These are phyloP conservation scores for Riparia riparia DNA, from an alignment of 2,113 vertebrate genomes.

Conservation along the genomic window DNA sequence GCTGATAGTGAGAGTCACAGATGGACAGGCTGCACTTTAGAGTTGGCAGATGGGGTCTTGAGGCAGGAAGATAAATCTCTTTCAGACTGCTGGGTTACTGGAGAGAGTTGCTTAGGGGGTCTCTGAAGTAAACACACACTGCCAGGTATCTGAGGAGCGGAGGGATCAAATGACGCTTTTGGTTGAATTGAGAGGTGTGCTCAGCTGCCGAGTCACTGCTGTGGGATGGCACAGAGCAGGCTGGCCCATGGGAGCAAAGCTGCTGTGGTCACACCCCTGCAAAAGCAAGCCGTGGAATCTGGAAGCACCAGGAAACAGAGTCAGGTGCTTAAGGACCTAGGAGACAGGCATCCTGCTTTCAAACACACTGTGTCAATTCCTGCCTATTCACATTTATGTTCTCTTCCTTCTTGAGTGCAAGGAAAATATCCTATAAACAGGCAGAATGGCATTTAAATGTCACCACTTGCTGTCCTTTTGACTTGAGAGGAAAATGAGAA, in stretches of 20 bases:
- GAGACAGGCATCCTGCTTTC: not conserved
- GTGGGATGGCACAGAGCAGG: not conserved
- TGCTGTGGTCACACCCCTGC: not conserved
- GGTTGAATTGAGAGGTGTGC: not conserved
- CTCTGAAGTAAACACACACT: constrained; percentile 9
- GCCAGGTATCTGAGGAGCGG: not conserved
- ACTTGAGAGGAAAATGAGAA: not conserved
- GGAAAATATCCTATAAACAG: not conserved
- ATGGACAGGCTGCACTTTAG: constrained; percentile 5
- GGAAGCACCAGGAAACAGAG: not conserved
- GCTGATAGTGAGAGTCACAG: not conserved
- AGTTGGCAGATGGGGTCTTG: not conserved
- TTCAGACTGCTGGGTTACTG: not conserved
- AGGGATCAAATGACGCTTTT: not conserved
- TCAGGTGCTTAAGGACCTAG: not conserved
- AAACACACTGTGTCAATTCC: not conserved
- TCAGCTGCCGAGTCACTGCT: not conserved
- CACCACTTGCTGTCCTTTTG: not conserved
- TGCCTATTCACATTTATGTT: not conserved
- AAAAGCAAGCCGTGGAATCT: not conserved
- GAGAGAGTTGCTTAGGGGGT: not conserved
- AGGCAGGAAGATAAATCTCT: constrained; percentile 20
- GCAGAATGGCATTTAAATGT: not conserved
- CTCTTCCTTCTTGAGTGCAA: not conserved
- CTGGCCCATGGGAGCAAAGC: not conserved